phyloP scores from a whole-genome alignment of 2,888 invertebrate genomes.

The Himalopsyche kuldschensis region DNA sequence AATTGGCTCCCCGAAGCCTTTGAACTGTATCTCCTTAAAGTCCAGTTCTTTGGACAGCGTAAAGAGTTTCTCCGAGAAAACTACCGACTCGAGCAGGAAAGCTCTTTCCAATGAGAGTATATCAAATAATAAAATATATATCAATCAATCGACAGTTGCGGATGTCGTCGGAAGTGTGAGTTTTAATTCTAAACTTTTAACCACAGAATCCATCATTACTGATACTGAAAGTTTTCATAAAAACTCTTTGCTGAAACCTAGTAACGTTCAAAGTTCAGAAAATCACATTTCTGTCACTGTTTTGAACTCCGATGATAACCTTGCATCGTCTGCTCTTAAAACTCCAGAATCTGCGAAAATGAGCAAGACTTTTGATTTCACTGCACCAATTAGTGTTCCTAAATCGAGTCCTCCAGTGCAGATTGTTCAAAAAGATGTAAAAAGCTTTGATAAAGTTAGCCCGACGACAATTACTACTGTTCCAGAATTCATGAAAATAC shows the following conservation, averaged over 20 bases:
- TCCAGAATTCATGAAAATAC: conserved; percentile 72
- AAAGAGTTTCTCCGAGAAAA: conserved; percentile 59
- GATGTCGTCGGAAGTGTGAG: conserved; percentile 36
- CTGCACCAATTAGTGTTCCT: neutral
- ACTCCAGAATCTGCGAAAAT: conserved; percentile 20
- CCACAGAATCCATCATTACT: neutral
- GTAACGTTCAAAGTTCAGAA: conserved; percentile 27
- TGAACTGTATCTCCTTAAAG: conserved; percentile 56
- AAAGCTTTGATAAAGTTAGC: conserved; percentile 52
- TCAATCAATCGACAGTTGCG: conserved; percentile 32
- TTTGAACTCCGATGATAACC: conserved; percentile 14
- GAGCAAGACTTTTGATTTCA: conserved; percentile 24
- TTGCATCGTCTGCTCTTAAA: conserved; percentile 9
- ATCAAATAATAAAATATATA: conserved; percentile 43
- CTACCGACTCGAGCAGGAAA: conserved; percentile 54
- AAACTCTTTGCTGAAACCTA: neutral
- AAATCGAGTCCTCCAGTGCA: conserved; percentile 11
- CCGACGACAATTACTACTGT: conserved; percentile 47
- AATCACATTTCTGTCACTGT: conserved; percentile 35
- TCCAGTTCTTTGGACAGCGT: conserved; percentile 63
- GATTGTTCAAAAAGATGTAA: conserved; percentile 40
- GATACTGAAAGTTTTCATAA: neutral
- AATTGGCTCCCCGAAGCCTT: conserved; percentile 58
- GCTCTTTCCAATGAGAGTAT: conserved; percentile 58
- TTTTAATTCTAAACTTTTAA: conserved; percentile 23